These are phyloP conservation scores for Drosophila pandora DNA, from an alignment of 1,140 invertebrate genomes.

Conservation along the genomic window DNA sequence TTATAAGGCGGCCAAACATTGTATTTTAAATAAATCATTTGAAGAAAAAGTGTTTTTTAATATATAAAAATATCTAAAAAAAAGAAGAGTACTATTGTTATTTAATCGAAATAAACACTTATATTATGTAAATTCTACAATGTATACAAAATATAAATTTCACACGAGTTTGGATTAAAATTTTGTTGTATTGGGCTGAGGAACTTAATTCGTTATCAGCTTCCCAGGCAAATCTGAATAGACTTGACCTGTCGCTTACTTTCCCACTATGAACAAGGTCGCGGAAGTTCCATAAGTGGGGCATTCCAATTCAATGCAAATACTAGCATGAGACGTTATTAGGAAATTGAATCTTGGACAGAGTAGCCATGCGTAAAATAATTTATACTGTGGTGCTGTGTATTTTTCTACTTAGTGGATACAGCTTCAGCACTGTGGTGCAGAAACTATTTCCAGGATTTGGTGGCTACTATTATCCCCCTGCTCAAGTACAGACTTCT, in stretches of 20 bases:
- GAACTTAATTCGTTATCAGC: conserved; percentile 43
- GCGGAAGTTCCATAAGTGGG: conserved; percentile 43
- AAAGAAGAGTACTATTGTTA: no score
- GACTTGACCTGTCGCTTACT: conserved; percentile 6
- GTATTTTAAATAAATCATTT: not conserved
- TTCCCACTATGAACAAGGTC: conserved; percentile 34
- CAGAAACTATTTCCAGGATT: conserved; percentile 32
- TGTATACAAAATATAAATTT: no score
- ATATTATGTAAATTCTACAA: no score
- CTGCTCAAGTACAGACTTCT: not conserved
- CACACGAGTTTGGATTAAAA: not conserved
- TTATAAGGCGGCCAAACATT: not conserved
- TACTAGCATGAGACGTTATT: conserved; percentile 21
- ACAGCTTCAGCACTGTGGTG: conserved; percentile 8
- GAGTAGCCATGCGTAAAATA: conserved; percentile 27
- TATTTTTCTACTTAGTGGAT: conserved; percentile 1
- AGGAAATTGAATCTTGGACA: conserved; percentile 5
- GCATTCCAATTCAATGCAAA: conserved; percentile 11
- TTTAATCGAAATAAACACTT: not conserved
- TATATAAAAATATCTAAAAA: no score
- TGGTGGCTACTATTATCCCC: conserved; percentile 19
- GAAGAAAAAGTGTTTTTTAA: not conserved
- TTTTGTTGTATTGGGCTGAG: not conserved
- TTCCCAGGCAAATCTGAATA: conserved; percentile 17
- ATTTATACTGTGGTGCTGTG: conserved; percentile 13